Evolutionary conservation across 2,888 invertebrate genomes (phyloP).

Genomic region (Ophion costatus): DNA sequence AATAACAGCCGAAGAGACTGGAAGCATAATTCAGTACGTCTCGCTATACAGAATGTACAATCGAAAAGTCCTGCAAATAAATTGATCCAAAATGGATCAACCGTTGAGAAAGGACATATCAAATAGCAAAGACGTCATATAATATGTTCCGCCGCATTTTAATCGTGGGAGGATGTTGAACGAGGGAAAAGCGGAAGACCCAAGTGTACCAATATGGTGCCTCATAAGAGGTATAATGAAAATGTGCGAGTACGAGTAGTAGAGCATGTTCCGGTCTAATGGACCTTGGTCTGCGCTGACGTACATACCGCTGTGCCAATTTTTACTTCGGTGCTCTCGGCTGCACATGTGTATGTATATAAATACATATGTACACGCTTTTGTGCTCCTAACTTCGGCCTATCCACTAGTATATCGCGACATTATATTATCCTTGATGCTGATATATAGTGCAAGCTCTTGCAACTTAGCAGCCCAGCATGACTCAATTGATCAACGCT

Average conservation of each 20-base stretch:
- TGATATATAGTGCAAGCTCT: slow-evolving; percentile 23
- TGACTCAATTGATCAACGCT: neutral
- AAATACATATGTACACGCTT: neutral
- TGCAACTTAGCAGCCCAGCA: neutral
- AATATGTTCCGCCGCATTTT: neutral
- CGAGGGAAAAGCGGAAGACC: neutral
- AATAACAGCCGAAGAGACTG: neutral
- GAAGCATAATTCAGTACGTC: neutral
- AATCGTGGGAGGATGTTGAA: neutral
- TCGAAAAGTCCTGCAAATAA: neutral
- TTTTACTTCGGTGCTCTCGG: slow-evolving; percentile 58
- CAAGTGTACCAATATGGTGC: neutral
- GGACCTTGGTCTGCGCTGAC: slow-evolving; percentile 65
- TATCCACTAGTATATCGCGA: neutral
- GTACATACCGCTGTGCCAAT: slow-evolving; percentile 59
- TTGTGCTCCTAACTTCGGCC: slow-evolving; percentile 17
- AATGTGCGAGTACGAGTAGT: slow-evolving; percentile 59
- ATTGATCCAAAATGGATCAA: neutral
- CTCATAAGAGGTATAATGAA: slow-evolving; percentile 19
- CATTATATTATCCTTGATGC: slow-evolving; percentile 8
- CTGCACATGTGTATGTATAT: slow-evolving; percentile 14
- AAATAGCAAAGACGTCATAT: neutral
- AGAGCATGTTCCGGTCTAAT: slow-evolving; percentile 75
- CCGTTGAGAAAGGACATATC: neutral
- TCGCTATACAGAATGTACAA: neutral